Evolutionary conservation across 2,797 vertebrate genomes (phyloP), one percentile per base, ranked within the genome.

Genomic region (Craterocephalus amniculus): DNA sequence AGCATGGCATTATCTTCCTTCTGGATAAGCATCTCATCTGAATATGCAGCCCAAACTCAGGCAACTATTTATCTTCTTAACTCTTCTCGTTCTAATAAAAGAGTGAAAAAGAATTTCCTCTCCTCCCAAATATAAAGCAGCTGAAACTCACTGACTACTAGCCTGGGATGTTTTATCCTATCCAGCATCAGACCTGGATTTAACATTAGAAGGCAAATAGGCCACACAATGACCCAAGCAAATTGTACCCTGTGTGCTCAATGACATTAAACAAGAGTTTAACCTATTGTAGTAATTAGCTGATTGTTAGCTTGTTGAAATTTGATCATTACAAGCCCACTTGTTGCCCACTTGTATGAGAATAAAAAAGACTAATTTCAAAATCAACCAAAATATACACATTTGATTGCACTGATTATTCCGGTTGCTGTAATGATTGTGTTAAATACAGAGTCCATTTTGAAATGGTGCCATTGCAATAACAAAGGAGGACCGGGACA

Each of bases 1-100:
- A 38, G 24, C 34, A 13, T 29, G 35, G 14, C 14, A 27, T 49
- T 18, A 32, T 49, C 29, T 27, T 57, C 18, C 16, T 12, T 34
- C 55, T 32, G 55, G 52, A 35, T 48, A 49, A 35, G 8, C 22
- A n/a, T 40, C 63, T 65, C 24, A 18, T 55, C 35, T 38, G 26
- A 65, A 31, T n/a, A 38, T 40, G 10, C 10, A 4, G 49, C 26
- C 22, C 22, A 4, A 52, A 36, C 22, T n/a, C 20, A 55, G 34
- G n/a, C 9, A 12, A n/a, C 11, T 24, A 40, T 55, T 57, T 38
- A 13, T 38, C 63, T 55, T 29, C 24, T 9, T 8, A 24, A 12
- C 3, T 4, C 26, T n/a, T 40, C 51, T 35, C n/a, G 4, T 9
- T 14, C 24, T 38, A 34, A 40, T 6, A 38, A 2, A 38, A 38